A percentile compares a stretch with the other conserved stretches of the same genome.
These are phyloP conservation scores for Orthonevra nobilis DNA, from an alignment of 2,888 invertebrate genomes.

Conservation along the genomic window DNA sequence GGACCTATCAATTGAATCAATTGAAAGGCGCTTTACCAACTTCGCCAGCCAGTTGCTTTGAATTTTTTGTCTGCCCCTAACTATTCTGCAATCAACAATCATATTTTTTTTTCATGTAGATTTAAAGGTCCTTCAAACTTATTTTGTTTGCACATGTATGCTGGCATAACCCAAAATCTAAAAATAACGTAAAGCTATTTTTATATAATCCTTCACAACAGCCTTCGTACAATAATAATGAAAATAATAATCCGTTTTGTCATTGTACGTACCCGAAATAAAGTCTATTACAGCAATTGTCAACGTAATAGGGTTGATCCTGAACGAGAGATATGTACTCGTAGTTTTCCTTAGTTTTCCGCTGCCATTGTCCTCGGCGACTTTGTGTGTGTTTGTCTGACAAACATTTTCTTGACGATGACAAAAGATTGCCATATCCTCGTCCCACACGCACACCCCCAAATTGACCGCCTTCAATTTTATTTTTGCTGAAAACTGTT, in stretches of 20 bases:
- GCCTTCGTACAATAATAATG: conserved; percentile 49
- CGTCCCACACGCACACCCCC: conserved; percentile 10
- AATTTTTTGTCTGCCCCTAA: no score
- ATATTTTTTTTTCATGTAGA: no score
- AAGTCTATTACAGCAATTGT: conserved; percentile 69
- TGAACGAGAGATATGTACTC: conserved; percentile 34
- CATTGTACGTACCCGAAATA: conserved; percentile 58
- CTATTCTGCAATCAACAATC: no score
- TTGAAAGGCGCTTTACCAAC: no score
- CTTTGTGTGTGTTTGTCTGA: conserved; percentile 54
- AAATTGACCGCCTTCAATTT: conserved; percentile 35
- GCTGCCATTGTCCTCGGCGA: conserved; percentile 35
- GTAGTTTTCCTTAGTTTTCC: neutral
- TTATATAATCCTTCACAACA: no score
- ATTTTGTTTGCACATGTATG: no score
- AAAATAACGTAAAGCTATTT: no score
- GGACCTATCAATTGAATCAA: no score
- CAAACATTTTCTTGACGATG: conserved; percentile 64
- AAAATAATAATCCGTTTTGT: conserved; percentile 65
- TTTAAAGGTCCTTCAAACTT: no score
- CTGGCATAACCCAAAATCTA: no score
- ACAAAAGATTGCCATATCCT: conserved; percentile 63
- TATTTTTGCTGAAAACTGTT: conserved; percentile 66
- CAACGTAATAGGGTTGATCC: conserved; percentile 63
- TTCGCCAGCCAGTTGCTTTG: no score